Percentiles rank a stretch among this genome's conserved stretches.
Evolutionary conservation across 2,797 vertebrate species (phyloP).

Genomic region (Sebastes itinus): DNA sequence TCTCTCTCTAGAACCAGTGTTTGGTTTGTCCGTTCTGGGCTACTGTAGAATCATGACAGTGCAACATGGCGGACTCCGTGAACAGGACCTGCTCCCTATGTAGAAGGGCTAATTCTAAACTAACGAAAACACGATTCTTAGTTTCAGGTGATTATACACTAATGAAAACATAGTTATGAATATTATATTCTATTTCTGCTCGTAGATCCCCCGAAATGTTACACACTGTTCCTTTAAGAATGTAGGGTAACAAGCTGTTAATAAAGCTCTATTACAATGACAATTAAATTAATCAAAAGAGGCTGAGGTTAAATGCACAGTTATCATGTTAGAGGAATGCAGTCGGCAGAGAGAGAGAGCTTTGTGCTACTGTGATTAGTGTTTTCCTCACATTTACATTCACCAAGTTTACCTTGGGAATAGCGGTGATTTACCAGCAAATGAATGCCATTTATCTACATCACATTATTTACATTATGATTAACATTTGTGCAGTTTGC

Average conservation of each 20-base stretch:
- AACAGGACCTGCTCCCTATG: too few relatives aligned
- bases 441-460: background rate
- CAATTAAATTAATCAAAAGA: slow-evolving; percentile 7
- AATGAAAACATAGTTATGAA: too few relatives aligned
- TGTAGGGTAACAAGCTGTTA: slow-evolving; percentile 1
- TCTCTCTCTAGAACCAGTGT: too few relatives aligned
- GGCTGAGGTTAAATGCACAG: slow-evolving; percentile 12
- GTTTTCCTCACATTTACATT: background rate
- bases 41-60: too few relatives aligned
- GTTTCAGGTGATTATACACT: too few relatives aligned
- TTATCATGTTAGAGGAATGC: background rate
- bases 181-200: too few relatives aligned
- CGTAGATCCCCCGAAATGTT: too few relatives aligned
- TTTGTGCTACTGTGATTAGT: background rate
- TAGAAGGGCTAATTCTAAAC: too few relatives aligned
- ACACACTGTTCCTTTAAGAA: background rate
- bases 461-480: background rate
- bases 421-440: background rate
- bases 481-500: slow-evolving; percentile 9
- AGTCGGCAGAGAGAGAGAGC: background rate
- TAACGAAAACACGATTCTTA: too few relatives aligned
- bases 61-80: too few relatives aligned
- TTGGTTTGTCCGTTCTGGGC: too few relatives aligned
- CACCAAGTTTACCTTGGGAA: background rate
- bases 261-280: background rate